Percentiles rank a stretch among this genome's conserved stretches.
Evolutionary conservation across 2,888 invertebrate species (phyloP).

Genomic region (Eulithis prunata): DNA sequence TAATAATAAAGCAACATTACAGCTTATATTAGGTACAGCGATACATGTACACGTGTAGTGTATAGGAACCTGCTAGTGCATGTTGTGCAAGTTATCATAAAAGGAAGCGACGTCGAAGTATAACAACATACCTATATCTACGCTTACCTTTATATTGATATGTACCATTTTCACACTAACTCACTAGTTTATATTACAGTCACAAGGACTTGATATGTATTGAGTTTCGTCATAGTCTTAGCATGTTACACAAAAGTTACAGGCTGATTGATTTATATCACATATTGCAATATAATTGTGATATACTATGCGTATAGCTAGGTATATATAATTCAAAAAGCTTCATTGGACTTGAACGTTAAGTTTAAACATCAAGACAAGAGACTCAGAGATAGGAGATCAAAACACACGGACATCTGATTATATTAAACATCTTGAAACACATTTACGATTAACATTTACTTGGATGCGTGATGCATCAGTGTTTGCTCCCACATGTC

Average conservation of each 20-base stretch:
- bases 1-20: neutral
- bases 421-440: slow-evolving; percentile 12
- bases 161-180: slow-evolving; percentile 55
- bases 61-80: too few relatives aligned
- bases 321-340: slow-evolving; percentile 29
- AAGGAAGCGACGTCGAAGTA: slow-evolving; percentile 70
- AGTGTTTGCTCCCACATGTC: slow-evolving; percentile 6
- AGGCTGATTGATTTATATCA: slow-evolving; percentile 47
- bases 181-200: slow-evolving; percentile 54
- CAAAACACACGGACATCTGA: slow-evolving; percentile 13
- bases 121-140: slow-evolving; percentile 77
- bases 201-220: slow-evolving; percentile 65
- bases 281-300: slow-evolving; percentile 41
- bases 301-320: neutral
- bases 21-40: neutral
- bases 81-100: slow-evolving; percentile 37
- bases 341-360: slow-evolving; percentile 27
- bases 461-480: slow-evolving; percentile 8
- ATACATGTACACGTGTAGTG: too few relatives aligned
- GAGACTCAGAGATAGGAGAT: slow-evolving; percentile 10
- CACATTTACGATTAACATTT: slow-evolving; percentile 16
- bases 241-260: slow-evolving; percentile 36
- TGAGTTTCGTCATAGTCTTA: slow-evolving; percentile 53
- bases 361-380: slow-evolving; percentile 16
- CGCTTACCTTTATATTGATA: slow-evolving; percentile 63